Evolutionary conservation across 2,888 invertebrate species (phyloP), one percentile per base, ranked within the genome.

Genomic region (Drosophila pseudotalamancana): DNA sequence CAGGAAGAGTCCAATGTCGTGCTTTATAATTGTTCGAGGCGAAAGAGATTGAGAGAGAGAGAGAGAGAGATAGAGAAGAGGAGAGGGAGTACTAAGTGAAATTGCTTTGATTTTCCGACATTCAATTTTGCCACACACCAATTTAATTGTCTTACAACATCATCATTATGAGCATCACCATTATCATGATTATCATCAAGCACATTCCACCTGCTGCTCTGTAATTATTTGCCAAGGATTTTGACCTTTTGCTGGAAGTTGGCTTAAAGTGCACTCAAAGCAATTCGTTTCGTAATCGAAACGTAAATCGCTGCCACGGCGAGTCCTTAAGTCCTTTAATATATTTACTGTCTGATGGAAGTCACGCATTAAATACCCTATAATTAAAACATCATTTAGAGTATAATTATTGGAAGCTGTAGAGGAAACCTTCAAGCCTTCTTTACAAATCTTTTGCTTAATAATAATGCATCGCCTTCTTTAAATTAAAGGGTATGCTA

Each of bases 71-170:
- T 4, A 5, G 18, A 11, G 12, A 31, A n/a, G n/a, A n/a, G n/a
- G n/a, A n/a, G n/a, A n/a, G n/a, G n/a, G n/a, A 25, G 27, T 16
- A 8, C 49, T 27, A 50, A 67, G 61, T 70, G 59, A 53, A 70
- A 71, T 61, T 75, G 72, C 88, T 81, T 79, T 88, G 88, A 88
- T 83, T 88, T 68, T 66, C 63, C 63, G 72, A 83, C 87, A 75
- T 86, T 83, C 60, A 79, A 67, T 83, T 69, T 72, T 61, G 56
- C 66, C 53, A 68, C 59, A 69, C 57, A 76, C 57, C 56, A 37
- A 72, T 56, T 87, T 81, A 77, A 79, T 82, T 80, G 83, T 78
- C 49, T 40, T 39, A 57, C 53, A 54, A 29, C 72, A 40, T 49
- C 48, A 31, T 40, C 27, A 27, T 42, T 5, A 29, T 19, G 18